A percentile compares a stretch with the other conserved stretches of the same genome.
These are phyloP conservation scores for Metopia argyrocephala DNA, from an alignment of 2,888 invertebrate genomes.

Conservation along the genomic window DNA sequence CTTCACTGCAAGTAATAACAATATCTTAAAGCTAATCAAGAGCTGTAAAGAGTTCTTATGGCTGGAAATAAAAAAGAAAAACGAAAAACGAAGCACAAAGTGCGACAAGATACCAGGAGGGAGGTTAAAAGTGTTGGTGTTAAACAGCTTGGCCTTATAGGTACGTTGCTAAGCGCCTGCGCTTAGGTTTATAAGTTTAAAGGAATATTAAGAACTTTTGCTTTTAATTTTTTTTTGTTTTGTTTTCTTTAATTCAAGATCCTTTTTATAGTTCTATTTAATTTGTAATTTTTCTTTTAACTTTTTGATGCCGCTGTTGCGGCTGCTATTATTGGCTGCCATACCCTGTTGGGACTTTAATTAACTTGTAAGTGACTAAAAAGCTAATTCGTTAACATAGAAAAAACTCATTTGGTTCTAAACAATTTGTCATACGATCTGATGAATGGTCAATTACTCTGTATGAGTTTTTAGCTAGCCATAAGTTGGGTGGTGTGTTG, in stretches of 20 bases:
- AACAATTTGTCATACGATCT: no score
- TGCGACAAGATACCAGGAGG: not conserved
- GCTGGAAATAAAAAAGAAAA: not conserved
- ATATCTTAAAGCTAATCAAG: constrained; percentile 61
- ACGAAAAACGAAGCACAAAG: not conserved
- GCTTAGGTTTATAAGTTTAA: constrained; percentile 54
- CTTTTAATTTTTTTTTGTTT: not conserved
- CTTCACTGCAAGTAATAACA: constrained; percentile 59
- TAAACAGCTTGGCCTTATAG: not conserved
- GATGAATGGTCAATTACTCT: no score
- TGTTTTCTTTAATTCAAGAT: constrained; percentile 46
- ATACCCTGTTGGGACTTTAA: no score
- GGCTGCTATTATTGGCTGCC: not conserved
- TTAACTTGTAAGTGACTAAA: no score
- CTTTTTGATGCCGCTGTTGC: not conserved
- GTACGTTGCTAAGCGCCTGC: constrained; percentile 56
- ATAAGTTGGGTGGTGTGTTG: no score
- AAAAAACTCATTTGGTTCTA: no score
- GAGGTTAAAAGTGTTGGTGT: not conserved
- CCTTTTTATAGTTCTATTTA: constrained; percentile 60
- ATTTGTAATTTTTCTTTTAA: constrained; percentile 57
- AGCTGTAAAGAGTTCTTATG: constrained; percentile 34
- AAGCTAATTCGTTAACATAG: no score
- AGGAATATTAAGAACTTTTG: not conserved
- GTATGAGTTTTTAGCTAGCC: no score